These are phyloP conservation scores for Luperina nickerlii DNA, from an alignment of 2,888 invertebrate genomes.

Conservation along the genomic window DNA sequence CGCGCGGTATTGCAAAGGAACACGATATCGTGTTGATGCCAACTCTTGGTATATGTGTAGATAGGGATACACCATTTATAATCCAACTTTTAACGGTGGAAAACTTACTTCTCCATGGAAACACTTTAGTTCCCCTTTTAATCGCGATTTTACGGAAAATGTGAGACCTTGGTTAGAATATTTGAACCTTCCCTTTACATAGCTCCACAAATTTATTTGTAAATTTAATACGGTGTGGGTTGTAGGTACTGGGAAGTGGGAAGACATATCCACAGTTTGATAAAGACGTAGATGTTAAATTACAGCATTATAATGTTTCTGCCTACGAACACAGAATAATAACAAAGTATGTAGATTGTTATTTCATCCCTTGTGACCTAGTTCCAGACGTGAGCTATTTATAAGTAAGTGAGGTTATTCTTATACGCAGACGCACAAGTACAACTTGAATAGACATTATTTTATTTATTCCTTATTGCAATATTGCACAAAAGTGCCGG, in stretches of 20 bases:
- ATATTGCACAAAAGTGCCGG: background rate
- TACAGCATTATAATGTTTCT: conserved; percentile 14
- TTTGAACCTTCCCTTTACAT: background rate
- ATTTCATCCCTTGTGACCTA: conserved; percentile 49
- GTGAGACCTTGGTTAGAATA: background rate
- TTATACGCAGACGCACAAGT: conserved; percentile 13
- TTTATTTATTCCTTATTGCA: background rate
- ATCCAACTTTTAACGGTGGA: conserved; percentile 45
- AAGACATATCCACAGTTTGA: background rate
- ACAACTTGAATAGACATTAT: background rate
- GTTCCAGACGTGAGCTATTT: conserved; percentile 41
- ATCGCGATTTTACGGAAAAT: conserved; percentile 23
- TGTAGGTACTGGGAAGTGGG: background rate
- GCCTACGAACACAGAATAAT: conserved; percentile 8
- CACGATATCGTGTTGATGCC: conserved; percentile 55
- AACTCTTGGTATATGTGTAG: conserved; percentile 40
- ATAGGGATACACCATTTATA: conserved; percentile 51
- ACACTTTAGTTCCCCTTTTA: conserved; percentile 39
- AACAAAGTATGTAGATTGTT: conserved; percentile 27
- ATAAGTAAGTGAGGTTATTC: conserved; percentile 39
- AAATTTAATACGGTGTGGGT: conserved; percentile 10
- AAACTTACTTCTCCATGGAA: conserved; percentile 41
- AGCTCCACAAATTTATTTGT: background rate
- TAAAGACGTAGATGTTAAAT: conserved; percentile 15
- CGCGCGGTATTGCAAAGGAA: conserved; percentile 53